Percentiles rank a stretch among this genome's conserved stretches.
Conservation (phyloP, 2,113 vertebrate genomes). For the Hippocampus guttulatus region DNA sequence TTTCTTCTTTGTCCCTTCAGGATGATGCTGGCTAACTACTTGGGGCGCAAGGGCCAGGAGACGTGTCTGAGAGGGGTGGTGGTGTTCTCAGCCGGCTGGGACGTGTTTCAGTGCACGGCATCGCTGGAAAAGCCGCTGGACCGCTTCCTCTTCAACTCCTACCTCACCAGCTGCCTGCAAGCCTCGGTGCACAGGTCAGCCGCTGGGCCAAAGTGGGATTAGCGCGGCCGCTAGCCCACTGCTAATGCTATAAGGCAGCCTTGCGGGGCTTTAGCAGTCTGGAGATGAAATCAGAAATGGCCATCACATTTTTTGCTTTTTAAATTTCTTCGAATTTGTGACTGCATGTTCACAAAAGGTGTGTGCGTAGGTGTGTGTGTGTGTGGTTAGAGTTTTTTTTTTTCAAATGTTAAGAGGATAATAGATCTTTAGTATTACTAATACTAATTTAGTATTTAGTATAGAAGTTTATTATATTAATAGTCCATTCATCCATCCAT, state of each 20-base stretch:
- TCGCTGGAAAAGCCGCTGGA: constrained; percentile 94
- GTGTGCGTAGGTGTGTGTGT: too few relatives aligned
- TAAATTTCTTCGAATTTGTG: not conserved
- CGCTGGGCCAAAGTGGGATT: constrained; percentile 34
- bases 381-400: too few relatives aligned
- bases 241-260: not conserved
- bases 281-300: constrained; percentile 8
- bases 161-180: constrained; percentile 95
- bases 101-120: constrained; percentile 90
- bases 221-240: constrained; percentile 16
- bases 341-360: not conserved
- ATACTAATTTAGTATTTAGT: too few relatives aligned
- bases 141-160: constrained; percentile 98
- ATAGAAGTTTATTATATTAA: too few relatives aligned
- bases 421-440: too few relatives aligned
- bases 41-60: constrained; percentile 84
- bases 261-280: constrained; percentile 2
- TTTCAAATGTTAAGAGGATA: too few relatives aligned
- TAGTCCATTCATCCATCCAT: too few relatives aligned
- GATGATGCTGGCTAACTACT: constrained; percentile 96
- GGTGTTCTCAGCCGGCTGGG: constrained; percentile 95
- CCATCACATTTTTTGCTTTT: not conserved
- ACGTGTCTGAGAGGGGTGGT: constrained; percentile 90
- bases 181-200: constrained; percentile 93
- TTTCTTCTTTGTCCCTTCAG: constrained; percentile 57